These are phyloP conservation scores for Branchellion lobata DNA, from an alignment of 2,888 invertebrate species.

Conservation along the genomic window DNA sequence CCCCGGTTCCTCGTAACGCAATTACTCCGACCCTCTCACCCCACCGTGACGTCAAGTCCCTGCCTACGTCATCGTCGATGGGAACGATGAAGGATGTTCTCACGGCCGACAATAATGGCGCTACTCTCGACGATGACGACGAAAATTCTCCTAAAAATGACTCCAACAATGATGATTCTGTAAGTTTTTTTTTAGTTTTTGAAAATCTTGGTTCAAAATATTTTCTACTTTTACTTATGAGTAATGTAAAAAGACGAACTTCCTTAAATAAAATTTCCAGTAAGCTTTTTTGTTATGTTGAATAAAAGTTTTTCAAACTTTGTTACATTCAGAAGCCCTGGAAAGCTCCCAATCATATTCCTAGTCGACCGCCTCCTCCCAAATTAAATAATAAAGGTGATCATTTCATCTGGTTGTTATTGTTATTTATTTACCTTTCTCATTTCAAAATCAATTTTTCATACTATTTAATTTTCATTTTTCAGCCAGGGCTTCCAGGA, in stretches of 20 bases:
- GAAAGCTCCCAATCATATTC: slow-evolving; percentile 58
- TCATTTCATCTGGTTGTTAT: too few species aligned
- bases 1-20: too few species aligned
- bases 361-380: slow-evolving; percentile 58
- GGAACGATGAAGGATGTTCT: neutral
- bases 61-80: neutral
- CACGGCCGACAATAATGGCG: neutral
- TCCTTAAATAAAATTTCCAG: too few species aligned
- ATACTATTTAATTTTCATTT: too few species aligned
- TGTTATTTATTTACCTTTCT: neutral
- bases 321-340: too few species aligned
- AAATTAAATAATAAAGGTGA: neutral
- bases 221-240: slow-evolving; percentile 38
- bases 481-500: neutral
- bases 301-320: too few species aligned
- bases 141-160: neutral
- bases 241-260: slow-evolving; percentile 50
- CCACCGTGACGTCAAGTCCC: neutral
- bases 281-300: too few species aligned
- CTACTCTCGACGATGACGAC: neutral
- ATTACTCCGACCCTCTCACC: neutral
- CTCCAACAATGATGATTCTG: neutral
- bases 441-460: neutral
- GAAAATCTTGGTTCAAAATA: neutral
- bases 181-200: neutral